Conservation (phyloP, 2,797 vertebrate genomes). For the Alosa sapidissima region DNA sequence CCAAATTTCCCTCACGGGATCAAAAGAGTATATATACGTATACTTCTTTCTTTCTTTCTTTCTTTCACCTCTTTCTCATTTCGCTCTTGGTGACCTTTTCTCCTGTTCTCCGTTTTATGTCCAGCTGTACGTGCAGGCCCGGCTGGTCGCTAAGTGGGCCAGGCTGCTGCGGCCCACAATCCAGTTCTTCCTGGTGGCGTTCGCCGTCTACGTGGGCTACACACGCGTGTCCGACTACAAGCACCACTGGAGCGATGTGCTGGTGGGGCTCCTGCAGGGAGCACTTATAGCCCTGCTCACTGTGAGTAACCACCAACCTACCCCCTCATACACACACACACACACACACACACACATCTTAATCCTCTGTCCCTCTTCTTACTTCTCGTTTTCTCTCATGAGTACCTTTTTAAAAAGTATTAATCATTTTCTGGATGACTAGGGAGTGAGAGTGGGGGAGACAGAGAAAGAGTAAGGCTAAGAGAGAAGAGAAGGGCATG, state of each 20-base stretch:
- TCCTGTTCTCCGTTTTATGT: not conserved
- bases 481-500: not conserved
- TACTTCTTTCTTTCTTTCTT: not conserved
- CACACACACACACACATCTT: not conserved
- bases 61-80: not conserved
- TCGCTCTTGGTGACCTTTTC: not conserved
- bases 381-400: not conserved
- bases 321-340: not conserved
- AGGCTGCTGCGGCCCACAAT: conserved; percentile 88
- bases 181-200: conserved; percentile 90
- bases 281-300: conserved; percentile 85
- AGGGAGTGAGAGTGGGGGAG: not conserved
- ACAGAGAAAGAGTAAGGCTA: not conserved
- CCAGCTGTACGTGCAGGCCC: conserved; percentile 90
- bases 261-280: conserved; percentile 90
- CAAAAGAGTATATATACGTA: too few relatives aligned
- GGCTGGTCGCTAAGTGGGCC: conserved; percentile 88
- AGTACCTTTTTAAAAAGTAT: not conserved
- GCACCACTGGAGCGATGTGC: conserved; percentile 93
- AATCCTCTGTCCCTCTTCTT: not conserved
- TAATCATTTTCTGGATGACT: not conserved
- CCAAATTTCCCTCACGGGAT: too few relatives aligned
- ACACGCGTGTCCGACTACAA: conserved; percentile 93
- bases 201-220: conserved; percentile 91
- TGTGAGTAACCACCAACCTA: conserved; percentile 69